A percentile compares a stretch with the other conserved stretches of the same genome.
phyloP scores from a whole-genome alignment of 2,797 vertebrate species.

The Leptodactylus fallax region DNA sequence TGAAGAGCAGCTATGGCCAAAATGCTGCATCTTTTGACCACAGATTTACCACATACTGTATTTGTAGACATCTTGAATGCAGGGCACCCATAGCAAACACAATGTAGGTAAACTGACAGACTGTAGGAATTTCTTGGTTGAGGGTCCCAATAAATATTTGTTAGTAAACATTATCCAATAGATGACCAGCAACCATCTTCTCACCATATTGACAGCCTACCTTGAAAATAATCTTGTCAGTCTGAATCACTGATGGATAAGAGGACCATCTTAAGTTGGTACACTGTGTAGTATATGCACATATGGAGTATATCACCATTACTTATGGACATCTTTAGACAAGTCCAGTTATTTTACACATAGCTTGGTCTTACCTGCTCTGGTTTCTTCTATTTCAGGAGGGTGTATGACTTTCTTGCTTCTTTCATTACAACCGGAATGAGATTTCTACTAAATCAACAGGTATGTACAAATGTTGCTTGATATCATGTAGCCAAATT shows the following conservation, averaged over 20 bases:
- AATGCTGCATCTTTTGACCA: not conserved
- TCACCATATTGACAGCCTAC: no score
- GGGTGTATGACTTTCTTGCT: constrained; percentile 85
- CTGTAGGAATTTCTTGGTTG: not conserved
- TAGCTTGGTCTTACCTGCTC: not conserved
- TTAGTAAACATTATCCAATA: no score
- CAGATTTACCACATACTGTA: not conserved
- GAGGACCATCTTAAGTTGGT: not conserved
- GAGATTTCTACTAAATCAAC: constrained; percentile 88
- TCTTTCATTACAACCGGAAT: constrained; percentile 85
- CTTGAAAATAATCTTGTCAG: no score
- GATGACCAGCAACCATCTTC: not conserved
- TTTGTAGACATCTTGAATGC: not conserved
- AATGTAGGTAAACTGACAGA: not conserved
- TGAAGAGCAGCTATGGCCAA: not conserved
- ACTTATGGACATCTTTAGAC: not conserved
- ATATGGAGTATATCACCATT: no score
- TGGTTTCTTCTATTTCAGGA: constrained; percentile 75
- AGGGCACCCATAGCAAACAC: not conserved
- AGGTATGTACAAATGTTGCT: constrained; percentile 74
- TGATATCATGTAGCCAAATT: no score
- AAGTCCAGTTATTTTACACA: not conserved
- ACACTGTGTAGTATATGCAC: no score
- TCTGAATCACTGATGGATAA: no score
- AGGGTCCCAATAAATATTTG: not conserved